phyloP scores from a whole-genome alignment of 2,113 vertebrate genomes.

The Sphyrna mokarran region DNA sequence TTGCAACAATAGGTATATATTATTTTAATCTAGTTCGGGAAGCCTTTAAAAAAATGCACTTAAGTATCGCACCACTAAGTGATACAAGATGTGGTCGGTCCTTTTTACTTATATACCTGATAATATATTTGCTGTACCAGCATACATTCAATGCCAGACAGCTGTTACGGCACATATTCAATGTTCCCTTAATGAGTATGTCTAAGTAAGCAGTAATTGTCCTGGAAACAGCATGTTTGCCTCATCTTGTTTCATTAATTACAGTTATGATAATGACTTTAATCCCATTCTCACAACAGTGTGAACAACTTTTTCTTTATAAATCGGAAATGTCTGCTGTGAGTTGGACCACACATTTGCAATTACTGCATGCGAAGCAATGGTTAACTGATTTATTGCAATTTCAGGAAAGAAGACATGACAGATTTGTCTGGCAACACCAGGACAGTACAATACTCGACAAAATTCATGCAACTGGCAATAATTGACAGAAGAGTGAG shows the following conservation, averaged over 20 bases:
- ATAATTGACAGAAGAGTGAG: conserved; percentile 37
- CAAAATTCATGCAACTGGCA: conserved; percentile 34
- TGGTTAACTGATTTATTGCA: conserved; percentile 27
- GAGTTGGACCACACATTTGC: conserved; percentile 22
- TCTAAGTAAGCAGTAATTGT: conserved; percentile 30
- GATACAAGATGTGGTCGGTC: not conserved
- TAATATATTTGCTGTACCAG: conserved; percentile 18
- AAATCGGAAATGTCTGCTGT: not conserved
- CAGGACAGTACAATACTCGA: not conserved
- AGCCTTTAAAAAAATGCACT: not conserved
- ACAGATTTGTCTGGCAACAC: conserved; percentile 15
- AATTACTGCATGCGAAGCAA: not conserved
- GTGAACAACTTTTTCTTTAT: conserved; percentile 29
- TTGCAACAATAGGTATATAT: not conserved
- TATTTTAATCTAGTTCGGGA: not conserved
- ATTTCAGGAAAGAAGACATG: conserved; percentile 26
- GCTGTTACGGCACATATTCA: conserved; percentile 24
- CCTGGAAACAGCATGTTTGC: conserved; percentile 32
- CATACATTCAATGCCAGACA: conserved; percentile 9
- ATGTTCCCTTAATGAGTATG: conserved; percentile 2
- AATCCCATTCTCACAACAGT: conserved; percentile 33
- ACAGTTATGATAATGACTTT: conserved; percentile 33
- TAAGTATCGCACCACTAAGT: not conserved
- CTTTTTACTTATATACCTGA: not conserved
- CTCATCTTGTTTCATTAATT: conserved; percentile 31